phyloP scores from a whole-genome alignment of 1,140 invertebrate species.

The Drosophila suzukii region DNA sequence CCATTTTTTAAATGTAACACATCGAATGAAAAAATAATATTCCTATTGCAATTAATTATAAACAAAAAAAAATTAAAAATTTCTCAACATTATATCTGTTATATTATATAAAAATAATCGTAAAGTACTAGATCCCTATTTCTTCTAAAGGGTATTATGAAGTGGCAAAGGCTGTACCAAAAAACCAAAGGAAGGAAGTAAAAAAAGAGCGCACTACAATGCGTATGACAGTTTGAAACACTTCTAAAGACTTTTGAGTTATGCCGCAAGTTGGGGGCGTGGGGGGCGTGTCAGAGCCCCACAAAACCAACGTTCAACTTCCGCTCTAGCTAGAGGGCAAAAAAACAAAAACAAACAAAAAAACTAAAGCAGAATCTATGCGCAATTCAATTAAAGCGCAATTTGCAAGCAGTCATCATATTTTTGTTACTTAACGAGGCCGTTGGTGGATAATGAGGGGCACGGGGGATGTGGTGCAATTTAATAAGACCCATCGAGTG shows the following conservation, averaged over 20 bases:
- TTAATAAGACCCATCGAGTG: constrained; percentile 79
- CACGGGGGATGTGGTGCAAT: constrained; percentile 26
- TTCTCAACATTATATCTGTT: background rate
- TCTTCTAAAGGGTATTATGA: constrained; percentile 26
- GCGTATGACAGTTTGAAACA: constrained; percentile 77
- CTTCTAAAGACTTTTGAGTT: constrained; percentile 67
- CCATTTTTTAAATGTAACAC: too few relatives aligned
- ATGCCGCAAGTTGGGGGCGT: constrained; percentile 40
- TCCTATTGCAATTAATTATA: too few relatives aligned
- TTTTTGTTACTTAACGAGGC: constrained; percentile 74
- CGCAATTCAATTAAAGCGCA: constrained; percentile 81
- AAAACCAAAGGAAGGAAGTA: constrained; percentile 8
- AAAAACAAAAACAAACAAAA: background rate
- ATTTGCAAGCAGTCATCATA: constrained; percentile 75
- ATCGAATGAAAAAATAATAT: too few relatives aligned
- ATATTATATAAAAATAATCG: background rate
- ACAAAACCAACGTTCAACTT: constrained; percentile 19
- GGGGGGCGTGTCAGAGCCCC: constrained; percentile 36
- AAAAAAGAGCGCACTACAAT: constrained; percentile 30
- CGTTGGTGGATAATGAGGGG: constrained; percentile 2
- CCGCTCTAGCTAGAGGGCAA: background rate
- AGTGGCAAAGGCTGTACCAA: constrained; percentile 56
- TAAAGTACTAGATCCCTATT: background rate
- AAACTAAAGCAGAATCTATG: constrained; percentile 60
- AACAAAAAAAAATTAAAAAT: background rate